phyloP scores from a whole-genome alignment of 1,140 invertebrate genomes.

The Apis cerana region DNA sequence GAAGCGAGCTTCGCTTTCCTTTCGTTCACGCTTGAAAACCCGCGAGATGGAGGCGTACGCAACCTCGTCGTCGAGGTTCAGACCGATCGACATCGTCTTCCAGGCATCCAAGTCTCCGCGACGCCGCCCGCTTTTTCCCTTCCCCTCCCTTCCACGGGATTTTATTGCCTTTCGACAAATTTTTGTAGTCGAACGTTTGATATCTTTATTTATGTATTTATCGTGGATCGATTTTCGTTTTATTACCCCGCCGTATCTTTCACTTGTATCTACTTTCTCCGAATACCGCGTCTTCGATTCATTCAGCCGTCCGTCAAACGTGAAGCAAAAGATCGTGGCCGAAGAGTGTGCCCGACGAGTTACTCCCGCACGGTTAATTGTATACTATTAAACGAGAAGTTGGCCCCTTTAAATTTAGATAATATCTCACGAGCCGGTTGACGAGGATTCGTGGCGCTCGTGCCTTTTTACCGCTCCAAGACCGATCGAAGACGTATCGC shows the following conservation, averaged over 20 bases:
- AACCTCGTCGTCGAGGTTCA: neutral
- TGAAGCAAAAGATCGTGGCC: neutral
- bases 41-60: neutral
- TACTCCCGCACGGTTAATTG: neutral
- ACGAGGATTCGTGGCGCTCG: neutral
- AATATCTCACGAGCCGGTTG: constrained; percentile 1
- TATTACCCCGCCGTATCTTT: too few species aligned
- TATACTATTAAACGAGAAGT: constrained; percentile 16
- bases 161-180: too few species aligned
- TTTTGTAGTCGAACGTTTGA: too few species aligned
- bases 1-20: neutral
- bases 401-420: constrained; percentile 16
- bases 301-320: too few species aligned
- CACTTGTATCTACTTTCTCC: neutral
- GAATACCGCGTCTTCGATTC: neutral
- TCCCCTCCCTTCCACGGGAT: neutral
- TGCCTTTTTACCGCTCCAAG: neutral
- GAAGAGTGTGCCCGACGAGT: neutral
- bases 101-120: constrained; percentile 17
- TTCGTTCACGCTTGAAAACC: neutral
- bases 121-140: neutral
- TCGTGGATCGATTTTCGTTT: too few species aligned
- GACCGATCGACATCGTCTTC: neutral
- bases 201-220: too few species aligned
- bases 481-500: constrained; percentile 19